Base-by-base conservation (phyloP, 53 echinoderm and acorn worm species). In the Paracentrotus lividus region DNA sequence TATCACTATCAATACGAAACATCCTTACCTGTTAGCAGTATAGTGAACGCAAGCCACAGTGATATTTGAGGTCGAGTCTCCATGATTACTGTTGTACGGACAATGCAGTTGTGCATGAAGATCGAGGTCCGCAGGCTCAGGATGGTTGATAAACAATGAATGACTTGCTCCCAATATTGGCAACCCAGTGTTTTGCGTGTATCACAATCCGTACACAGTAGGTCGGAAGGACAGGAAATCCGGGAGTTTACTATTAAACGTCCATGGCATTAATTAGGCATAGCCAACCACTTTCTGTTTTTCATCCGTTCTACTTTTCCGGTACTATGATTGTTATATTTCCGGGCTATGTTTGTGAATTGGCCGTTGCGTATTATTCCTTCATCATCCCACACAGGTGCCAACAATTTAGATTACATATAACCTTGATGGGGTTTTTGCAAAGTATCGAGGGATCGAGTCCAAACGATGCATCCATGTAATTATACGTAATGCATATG, bases 271-370 rank as follows among this genome's bases (percentile, higher is more conserved):
- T 72, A 40, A 72, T 72, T 72, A 40, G 72, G 36, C 72, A 72
- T 72, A 40, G 72, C 72, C 72, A 72, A 72, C 21, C 72, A 72
- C 38, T 21, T 72, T 72, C 72, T 72, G 72, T 72, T 72, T 36
- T 72, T 72, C 72, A 72, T 72, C 72, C 40, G 72, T 40, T 72
- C 72, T 38, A 20, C 20, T 36, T 40, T 72, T 72, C 40, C 40
- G 40, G 38, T 7, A 40, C 36, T 72, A 6, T 72, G 72, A 72
- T 72, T 72, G 72, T 40, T 38, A 72, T 36, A 72, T 72, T 72
- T 72, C 72, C 40, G 36, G 72, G 27, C 72, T 40, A 40, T 38
- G 1, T 40, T 72, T 40, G 36, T 38, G 72, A 72, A 36, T 32
- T 20, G 40, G 16, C 40, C 0, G 16, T 32, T 15, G 72, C 72